phyloP scores from a whole-genome alignment of 2,888 invertebrate genomes.

The Drosophila macrospina region DNA sequence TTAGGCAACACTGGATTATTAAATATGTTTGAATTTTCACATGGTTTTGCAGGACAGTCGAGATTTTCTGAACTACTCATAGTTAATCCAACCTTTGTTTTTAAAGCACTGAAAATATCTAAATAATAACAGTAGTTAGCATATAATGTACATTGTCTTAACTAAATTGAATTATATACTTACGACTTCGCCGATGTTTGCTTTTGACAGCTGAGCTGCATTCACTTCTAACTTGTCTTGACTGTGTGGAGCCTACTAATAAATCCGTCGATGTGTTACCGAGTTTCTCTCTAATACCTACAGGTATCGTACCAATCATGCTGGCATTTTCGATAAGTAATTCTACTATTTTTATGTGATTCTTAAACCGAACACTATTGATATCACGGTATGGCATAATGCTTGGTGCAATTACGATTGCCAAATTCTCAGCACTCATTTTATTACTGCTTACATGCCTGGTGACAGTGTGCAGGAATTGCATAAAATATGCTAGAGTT shows the following conservation, averaged over 20 bases:
- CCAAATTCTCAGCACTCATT: slow-evolving; percentile 94
- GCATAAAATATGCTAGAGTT: slow-evolving; percentile 93
- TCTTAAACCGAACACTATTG: slow-evolving; percentile 88
- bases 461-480: slow-evolving; percentile 87
- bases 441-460: slow-evolving; percentile 90
- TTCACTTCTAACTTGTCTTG: slow-evolving; percentile 4
- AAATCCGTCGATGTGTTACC: background rate
- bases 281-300: slow-evolving; percentile 13
- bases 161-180: background rate
- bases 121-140: background rate
- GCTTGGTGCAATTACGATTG: slow-evolving; percentile 94
- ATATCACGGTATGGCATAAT: slow-evolving; percentile 90
- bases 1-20: background rate
- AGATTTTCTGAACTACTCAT: slow-evolving; percentile 14
- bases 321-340: slow-evolving; percentile 92
- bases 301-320: slow-evolving; percentile 87
- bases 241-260: background rate
- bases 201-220: background rate
- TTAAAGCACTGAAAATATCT: slow-evolving; percentile 21
- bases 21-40: background rate
- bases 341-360: slow-evolving; percentile 90
- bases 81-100: slow-evolving; percentile 86
- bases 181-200: slow-evolving; percentile 21
- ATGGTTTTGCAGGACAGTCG: background rate
- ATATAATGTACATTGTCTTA: background rate